Conservation (phyloP, 1,140 invertebrate species). For the Aphaenogaster rudis region DNA sequence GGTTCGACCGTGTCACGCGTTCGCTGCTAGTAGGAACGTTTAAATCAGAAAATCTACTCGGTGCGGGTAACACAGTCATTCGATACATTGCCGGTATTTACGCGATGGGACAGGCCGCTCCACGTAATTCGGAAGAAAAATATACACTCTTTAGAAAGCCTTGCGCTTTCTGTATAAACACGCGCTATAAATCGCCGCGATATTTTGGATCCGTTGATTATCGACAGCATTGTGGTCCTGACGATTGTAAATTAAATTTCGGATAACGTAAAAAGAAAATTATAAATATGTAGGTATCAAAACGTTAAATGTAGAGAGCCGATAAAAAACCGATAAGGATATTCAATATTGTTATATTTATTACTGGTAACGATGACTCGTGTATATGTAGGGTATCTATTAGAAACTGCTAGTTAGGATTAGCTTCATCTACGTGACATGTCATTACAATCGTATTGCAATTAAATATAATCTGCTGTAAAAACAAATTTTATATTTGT, state of each 20-base stretch:
- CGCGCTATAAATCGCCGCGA: not conserved
- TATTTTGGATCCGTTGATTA: not conserved
- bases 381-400: not conserved
- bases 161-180: constrained; percentile 2
- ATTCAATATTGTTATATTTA: constrained; percentile 4
- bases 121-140: constrained; percentile 51
- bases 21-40: constrained; percentile 52
- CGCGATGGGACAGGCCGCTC: constrained; percentile 7
- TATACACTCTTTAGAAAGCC: constrained; percentile 1
- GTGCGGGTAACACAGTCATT: constrained; percentile 57
- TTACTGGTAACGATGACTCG: constrained; percentile 1
- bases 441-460: not conserved
- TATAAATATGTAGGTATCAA: not conserved
- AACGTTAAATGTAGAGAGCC: not conserved
- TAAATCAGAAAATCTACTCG: constrained; percentile 66
- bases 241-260: not conserved
- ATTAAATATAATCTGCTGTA: not conserved
- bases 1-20: constrained; percentile 67
- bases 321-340: not conserved
- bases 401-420: not conserved
- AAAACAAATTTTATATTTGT: not conserved
- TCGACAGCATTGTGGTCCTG: not conserved
- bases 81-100: constrained; percentile 54
- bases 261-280: not conserved
- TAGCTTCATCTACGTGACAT: not conserved